Base-by-base conservation (phyloP, 2,888 invertebrate species). In the Amblyjoppa fuscipennis region DNA sequence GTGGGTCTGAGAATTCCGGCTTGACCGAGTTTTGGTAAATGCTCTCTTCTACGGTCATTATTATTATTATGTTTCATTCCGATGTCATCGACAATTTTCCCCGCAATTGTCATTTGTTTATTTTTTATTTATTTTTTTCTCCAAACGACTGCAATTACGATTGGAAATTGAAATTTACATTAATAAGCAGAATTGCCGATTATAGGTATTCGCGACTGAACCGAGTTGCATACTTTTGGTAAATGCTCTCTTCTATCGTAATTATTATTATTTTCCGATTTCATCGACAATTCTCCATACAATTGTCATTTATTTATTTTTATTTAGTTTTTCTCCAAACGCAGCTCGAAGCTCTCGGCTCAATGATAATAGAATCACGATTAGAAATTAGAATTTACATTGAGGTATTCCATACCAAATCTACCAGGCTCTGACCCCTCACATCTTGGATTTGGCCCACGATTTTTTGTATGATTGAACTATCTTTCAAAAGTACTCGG, bases 1-100 rank as follows among this genome's bases (percentile, higher is more conserved):
- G 53, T 66, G 61, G 41, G 61, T 76, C 45, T 66, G 45, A 64
- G 45, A 81, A 81, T 69, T 76, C 70, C 76, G 70, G 41, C 53
- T 76, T 76, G 81, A 71, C 81, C 75, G 76, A 71, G 81, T 71
- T 70, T 76, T 71, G 81, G 25, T 70, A 76, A 81, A 81, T 81
- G 75, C n/a, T 70, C 64, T 20, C 31, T 70, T 53, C 51, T 28
- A 41, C 11, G 61, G 75, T 71, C 76, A 71, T 76, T 53, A 64
- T 49, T 3, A 3, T 45, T 45, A 2, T 45, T 45, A 70, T 20
- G 34, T 38, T 41, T 41, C 71, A 77, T 31, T 31, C 53, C 75
- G 76, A 61, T 75, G 64, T 76, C 70, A 70, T 81, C 70, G 81
- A 81, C 75, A 81, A 56, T 56, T 2, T 13, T 31, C 25, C 28